A percentile compares a stretch with the other conserved stretches of the same genome.
These are phyloP conservation scores for Petroica traversi DNA, from an alignment of 2,113 vertebrate species.

Conservation along the genomic window DNA sequence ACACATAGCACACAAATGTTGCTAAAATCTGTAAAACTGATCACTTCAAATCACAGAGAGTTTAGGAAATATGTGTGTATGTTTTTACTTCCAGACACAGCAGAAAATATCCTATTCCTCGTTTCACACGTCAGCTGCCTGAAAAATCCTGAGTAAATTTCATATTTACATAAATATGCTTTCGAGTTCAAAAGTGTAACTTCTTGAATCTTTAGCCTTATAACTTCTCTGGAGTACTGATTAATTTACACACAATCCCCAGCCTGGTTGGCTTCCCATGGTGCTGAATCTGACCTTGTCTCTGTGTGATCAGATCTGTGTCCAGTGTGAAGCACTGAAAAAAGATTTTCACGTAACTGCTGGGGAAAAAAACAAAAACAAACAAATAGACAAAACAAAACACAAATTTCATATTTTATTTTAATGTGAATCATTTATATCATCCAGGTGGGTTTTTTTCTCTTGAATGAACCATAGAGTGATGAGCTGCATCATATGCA, in stretches of 20 bases:
- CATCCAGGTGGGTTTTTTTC: not conserved
- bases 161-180: not conserved
- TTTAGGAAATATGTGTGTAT: not conserved
- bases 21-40: not conserved
- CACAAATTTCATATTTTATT: not conserved
- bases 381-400: not conserved
- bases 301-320: not conserved
- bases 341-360: not conserved
- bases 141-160: not conserved
- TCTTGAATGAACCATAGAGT: not conserved
- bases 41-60: not conserved
- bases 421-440: not conserved
- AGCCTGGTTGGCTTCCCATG: not conserved
- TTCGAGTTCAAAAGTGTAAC: not conserved
- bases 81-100: not conserved
- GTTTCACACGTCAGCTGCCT: not conserved
- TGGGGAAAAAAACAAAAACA: not conserved
- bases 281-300: not conserved
- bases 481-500: not conserved
- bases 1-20: not conserved
- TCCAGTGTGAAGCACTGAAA: not conserved
- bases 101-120: not conserved
- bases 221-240: not conserved
- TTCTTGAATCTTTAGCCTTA: not conserved
- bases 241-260: not conserved